Conservation (phyloP, 2,888 invertebrate species). For the Lycocerus yunnanus region DNA sequence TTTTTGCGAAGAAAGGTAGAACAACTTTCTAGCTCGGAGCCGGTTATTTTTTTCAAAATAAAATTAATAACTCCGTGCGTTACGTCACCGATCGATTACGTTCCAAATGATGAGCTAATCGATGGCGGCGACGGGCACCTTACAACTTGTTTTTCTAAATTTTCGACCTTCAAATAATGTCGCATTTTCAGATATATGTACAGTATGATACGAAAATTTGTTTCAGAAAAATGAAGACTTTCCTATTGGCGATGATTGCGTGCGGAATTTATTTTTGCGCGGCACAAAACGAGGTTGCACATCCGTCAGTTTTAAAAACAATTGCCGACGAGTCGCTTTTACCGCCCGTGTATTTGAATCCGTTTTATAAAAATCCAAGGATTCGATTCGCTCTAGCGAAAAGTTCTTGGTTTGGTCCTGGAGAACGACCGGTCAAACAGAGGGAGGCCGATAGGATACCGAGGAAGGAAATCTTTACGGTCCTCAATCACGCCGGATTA, state of each 20-base stretch:
- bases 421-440: constrained; percentile 64
- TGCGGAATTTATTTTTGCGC: constrained; percentile 8
- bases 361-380: constrained; percentile 63
- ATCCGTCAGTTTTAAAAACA: constrained; percentile 64
- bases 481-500: constrained; percentile 68
- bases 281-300: constrained; percentile 45
- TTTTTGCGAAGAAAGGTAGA: constrained; percentile 12
- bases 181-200: neutral
- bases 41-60: constrained; percentile 3
- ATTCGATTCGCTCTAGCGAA: constrained; percentile 61
- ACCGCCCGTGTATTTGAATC: constrained; percentile 62
- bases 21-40: constrained; percentile 14
- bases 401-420: constrained; percentile 65
- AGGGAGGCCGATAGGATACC: constrained; percentile 65
- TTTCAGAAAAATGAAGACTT: neutral
- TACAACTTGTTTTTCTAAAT: neutral
- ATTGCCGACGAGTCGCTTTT: constrained; percentile 62
- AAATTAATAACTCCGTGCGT: neutral
- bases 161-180: neutral
- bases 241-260: neutral
- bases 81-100: neutral
- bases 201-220: neutral
- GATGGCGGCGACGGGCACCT: neutral
- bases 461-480: constrained; percentile 66
- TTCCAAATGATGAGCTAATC: neutral